Percentiles rank a stretch among this genome's conserved stretches.
phyloP scores from a whole-genome alignment of 2,113 vertebrate species.

The Athene cunicularia region DNA sequence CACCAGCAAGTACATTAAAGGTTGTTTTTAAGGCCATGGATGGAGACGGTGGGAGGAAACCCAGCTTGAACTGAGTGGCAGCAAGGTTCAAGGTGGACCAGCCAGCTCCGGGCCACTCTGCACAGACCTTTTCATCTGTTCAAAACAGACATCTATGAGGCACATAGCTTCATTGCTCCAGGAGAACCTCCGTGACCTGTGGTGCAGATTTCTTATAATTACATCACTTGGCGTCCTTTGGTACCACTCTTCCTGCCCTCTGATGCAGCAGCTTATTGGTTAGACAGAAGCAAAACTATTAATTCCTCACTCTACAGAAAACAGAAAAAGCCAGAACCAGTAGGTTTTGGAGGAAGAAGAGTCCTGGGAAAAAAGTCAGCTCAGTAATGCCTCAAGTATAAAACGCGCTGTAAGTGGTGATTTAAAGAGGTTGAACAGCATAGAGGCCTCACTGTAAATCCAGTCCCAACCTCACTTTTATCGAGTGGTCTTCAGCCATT shows the following conservation, averaged over 20 bases:
- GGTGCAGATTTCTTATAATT: not conserved
- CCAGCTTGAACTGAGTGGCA: not conserved
- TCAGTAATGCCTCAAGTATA: not conserved
- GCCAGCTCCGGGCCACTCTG: not conserved
- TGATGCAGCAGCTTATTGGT: not conserved
- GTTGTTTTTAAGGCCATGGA: not conserved
- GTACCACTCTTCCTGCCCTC: not conserved
- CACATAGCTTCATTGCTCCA: not conserved
- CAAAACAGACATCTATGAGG: fast-evolving
- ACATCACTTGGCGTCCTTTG: not conserved
- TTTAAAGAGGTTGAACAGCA: not conserved
- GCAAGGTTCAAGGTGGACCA: not conserved
- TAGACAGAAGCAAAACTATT: not conserved
- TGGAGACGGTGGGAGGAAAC: not conserved
- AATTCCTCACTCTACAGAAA: not conserved
- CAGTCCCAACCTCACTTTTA: not conserved
- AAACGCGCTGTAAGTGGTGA: fast-evolving
- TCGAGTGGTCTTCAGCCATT: not conserved
- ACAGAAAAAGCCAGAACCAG: not conserved
- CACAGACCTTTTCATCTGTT: not conserved
- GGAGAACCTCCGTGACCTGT: not conserved
- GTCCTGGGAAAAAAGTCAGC: not conserved
- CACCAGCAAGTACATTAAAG: not conserved
- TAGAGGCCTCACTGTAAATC: not conserved
- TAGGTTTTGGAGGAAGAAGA: not conserved